Conservation (phyloP, 1,140 invertebrate genomes). For the Maniola jurtina region DNA sequence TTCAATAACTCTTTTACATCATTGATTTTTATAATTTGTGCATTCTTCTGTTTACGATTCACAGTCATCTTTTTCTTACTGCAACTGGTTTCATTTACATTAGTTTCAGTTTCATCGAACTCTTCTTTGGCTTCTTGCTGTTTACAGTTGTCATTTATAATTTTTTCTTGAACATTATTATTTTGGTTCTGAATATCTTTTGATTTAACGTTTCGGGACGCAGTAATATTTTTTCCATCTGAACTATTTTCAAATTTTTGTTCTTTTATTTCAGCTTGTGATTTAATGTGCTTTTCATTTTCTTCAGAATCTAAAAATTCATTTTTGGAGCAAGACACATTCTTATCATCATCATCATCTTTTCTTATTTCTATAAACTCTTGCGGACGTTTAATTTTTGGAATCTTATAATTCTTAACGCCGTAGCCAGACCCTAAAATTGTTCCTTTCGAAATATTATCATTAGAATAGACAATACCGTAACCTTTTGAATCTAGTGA, state of each 20-base stretch:
- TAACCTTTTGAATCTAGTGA: constrained; percentile 40
- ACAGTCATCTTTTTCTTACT: constrained; percentile 4
- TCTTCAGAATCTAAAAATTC: no score
- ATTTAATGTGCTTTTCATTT: no score
- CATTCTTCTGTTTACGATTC: constrained; percentile 13
- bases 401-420: constrained; percentile 83
- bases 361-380: constrained; percentile 36
- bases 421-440: constrained; percentile 75
- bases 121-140: background rate
- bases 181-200: background rate
- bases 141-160: background rate
- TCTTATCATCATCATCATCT: constrained; percentile 6
- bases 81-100: background rate
- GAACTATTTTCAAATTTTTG: background rate
- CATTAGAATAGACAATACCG: constrained; percentile 67
- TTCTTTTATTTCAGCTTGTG: background rate
- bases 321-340: background rate
- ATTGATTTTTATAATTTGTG: constrained; percentile 7
- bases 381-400: constrained; percentile 78
- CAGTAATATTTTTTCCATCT: background rate
- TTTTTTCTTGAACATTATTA: background rate
- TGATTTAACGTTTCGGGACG: no score
- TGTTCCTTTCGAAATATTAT: constrained; percentile 66
- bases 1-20: constrained; percentile 1
- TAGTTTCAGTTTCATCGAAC: background rate